Conservation (phyloP, 2,888 invertebrate species). For the Melangyna quadrimaculata region DNA sequence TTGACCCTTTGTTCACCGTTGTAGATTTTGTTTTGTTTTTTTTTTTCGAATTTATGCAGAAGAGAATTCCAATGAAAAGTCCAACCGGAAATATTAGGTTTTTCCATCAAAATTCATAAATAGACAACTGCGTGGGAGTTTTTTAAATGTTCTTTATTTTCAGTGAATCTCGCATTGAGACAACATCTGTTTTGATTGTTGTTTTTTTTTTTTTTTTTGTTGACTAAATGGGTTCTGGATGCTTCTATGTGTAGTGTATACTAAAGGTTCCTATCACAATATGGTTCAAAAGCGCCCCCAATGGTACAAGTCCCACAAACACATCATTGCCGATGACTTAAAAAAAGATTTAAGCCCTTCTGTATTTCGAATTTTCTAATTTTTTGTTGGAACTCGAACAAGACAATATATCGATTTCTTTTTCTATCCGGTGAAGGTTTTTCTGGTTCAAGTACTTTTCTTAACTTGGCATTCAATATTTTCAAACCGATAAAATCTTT, state of each 20-base stretch:
- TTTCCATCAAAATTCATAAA: not conserved
- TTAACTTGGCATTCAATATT: slow-evolving; percentile 12
- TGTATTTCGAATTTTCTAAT: not conserved
- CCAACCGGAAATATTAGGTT: not conserved
- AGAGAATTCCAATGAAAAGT: not conserved
- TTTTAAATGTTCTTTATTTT: not conserved
- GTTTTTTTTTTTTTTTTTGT: not conserved
- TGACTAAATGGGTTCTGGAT: not conserved
- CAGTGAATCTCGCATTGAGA: not conserved
- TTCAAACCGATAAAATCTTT: slow-evolving; percentile 12
- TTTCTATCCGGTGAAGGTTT: not conserved
- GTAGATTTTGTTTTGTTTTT: not conserved
- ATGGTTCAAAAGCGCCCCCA: not conserved
- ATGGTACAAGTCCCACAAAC: not conserved
- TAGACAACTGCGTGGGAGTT: not conserved
- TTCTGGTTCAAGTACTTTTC: slow-evolving; percentile 1
- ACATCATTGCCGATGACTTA: not conserved
- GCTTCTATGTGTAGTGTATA: not conserved
- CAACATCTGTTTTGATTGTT: not conserved
- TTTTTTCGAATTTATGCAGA: not conserved
- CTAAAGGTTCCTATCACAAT: not conserved
- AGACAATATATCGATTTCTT: slow-evolving; percentile 2
- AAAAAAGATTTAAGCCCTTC: not conserved
- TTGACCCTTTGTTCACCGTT: not conserved
- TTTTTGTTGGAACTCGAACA: not conserved